phyloP scores from a whole-genome alignment of 2,797 vertebrate genomes.

The Pangasius macronema region DNA sequence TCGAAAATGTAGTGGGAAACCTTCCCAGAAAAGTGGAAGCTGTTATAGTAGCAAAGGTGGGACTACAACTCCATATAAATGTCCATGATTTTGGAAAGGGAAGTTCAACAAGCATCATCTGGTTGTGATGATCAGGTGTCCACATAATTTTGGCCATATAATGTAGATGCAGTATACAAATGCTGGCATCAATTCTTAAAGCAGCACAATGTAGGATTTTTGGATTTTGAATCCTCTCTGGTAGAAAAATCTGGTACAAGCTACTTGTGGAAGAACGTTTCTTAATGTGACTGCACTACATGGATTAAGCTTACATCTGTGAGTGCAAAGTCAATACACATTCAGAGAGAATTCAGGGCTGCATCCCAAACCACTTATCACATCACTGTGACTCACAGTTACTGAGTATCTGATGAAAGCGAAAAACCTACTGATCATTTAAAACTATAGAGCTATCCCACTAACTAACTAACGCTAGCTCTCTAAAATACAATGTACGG shows the following conservation, averaged over 20 bases:
- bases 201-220: background rate
- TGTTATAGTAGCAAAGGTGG: background rate
- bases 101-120: too few relatives aligned
- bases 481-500: background rate
- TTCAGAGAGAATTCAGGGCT: background rate
- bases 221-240: background rate
- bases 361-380: background rate
- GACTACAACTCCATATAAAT: background rate
- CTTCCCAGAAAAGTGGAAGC: background rate
- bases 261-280: background rate
- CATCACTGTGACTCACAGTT: background rate
- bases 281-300: background rate
- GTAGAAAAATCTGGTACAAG: background rate
- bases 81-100: background rate
- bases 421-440: background rate
- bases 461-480: background rate
- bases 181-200: background rate
- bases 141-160: background rate
- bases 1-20: background rate
- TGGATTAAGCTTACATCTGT: background rate
- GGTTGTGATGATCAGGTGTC: background rate
- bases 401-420: background rate
- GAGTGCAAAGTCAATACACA: background rate
- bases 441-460: background rate
- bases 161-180: background rate